A percentile compares a stretch with the other conserved stretches of the same genome.
These are phyloP conservation scores for Rhabditophanes sp. DNA, from an alignment of 2,888 invertebrate genomes.

Conservation along the genomic window DNA sequence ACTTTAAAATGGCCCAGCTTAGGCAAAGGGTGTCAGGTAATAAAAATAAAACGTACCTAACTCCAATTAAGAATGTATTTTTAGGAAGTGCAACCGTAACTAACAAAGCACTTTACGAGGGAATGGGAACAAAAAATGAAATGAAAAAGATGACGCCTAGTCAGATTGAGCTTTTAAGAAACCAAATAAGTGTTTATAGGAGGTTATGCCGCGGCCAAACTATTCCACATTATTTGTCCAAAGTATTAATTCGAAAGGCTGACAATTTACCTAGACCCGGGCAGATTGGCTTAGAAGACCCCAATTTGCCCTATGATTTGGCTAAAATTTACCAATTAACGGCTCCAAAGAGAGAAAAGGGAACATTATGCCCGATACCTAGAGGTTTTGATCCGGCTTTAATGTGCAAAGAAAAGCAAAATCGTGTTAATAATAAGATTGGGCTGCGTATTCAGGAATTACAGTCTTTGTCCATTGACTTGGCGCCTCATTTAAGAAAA, in stretches of 20 bases:
- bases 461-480: slow-evolving; percentile 61
- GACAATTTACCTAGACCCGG: too few relatives aligned
- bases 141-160: slow-evolving; percentile 9
- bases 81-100: too few relatives aligned
- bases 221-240: slow-evolving; percentile 45
- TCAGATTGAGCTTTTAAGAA: slow-evolving; percentile 22
- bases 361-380: slow-evolving; percentile 77
- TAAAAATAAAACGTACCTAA: too few relatives aligned
- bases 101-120: too few relatives aligned
- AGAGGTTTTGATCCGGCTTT: slow-evolving; percentile 76
- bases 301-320: slow-evolving; percentile 41
- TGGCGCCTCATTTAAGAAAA: slow-evolving; percentile 72
- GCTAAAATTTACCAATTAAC: slow-evolving; percentile 23
- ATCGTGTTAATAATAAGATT: slow-evolving; percentile 76
- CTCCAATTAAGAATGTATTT: too few relatives aligned
- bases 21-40: too few relatives aligned
- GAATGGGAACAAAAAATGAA: too few relatives aligned
- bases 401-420: slow-evolving; percentile 82
- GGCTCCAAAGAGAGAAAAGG: too few relatives aligned
- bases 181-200: slow-evolving; percentile 48
- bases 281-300: slow-evolving; percentile 18
- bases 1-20: slow-evolving; percentile 17
- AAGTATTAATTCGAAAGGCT: slow-evolving; percentile 18
- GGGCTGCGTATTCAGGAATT: slow-evolving; percentile 80
- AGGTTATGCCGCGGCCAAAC: slow-evolving; percentile 47